Evolutionary conservation across 1,140 invertebrate genomes (phyloP), one percentile per base, ranked within the genome.

Genomic region (Melanaphis sacchari): DNA sequence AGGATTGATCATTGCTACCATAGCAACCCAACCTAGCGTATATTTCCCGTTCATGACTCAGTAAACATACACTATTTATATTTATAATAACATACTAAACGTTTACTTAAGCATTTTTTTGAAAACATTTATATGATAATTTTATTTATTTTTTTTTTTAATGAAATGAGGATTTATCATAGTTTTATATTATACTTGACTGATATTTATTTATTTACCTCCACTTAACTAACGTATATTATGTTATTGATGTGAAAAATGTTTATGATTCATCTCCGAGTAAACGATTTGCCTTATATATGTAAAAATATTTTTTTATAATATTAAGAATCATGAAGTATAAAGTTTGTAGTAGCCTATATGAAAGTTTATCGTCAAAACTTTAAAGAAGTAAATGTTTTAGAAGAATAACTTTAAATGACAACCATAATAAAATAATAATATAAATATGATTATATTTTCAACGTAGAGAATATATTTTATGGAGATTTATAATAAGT

Each of bases 201-300:
- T n/a, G 18, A n/a, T 66, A 59, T 66, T 66, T 66, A 66, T 66
- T 66, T 31, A 59, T 31, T 59, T 49, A 49, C 46, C 46, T 59
- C n/a, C n/a, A 54, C 24, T 54, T 59, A 15, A 59, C 54, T 11
- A 59, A 59, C 8, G 26, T 54, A n/a, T 66, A 66, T n/a, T 66
- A 66, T 59, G 31, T n/a, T n/a, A n/a, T 88, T 84, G 31, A n/a
- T n/a, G n/a, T n/a, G 43, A 88, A 85, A 88, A 88, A 88, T 46
- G 43, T 88, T 43, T 22, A 18, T 31, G 1, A 88, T 88, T 88
- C 46, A 4, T n/a, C 11, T 46, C 4, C 49, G 49, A 49, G 22
- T 87, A n/a, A 87, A 46, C 31, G 24, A 46, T 46, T 18, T n/a
- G 43, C 31, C 2, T 46, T 49, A 43, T 88, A 36, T 88, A 22